These are phyloP conservation scores for Aphyosemion australe DNA, from an alignment of 2,113 vertebrate genomes.

Conservation along the genomic window DNA sequence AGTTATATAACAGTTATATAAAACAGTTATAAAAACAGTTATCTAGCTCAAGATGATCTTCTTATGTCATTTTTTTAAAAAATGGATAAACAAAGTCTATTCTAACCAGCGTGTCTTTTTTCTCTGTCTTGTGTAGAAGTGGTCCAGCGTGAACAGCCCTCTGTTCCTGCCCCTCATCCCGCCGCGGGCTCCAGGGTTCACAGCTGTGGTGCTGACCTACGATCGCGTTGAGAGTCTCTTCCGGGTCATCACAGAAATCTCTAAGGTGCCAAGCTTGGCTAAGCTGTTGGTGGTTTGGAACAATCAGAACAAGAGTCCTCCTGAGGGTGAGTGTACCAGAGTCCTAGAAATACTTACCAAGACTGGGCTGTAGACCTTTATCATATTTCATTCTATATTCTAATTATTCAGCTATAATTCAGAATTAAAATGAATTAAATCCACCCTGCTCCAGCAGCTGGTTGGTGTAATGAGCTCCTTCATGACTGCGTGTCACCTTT, in stretches of 20 bases:
- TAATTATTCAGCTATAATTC: no score
- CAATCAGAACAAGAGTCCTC: constrained; percentile 97
- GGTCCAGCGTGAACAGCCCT: constrained; percentile 95
- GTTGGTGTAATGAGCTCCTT: constrained; percentile 47
- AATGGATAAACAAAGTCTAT: background rate
- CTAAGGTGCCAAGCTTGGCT: constrained; percentile 95
- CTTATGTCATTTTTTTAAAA: constrained; percentile 4
- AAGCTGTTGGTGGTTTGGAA: constrained; percentile 98
- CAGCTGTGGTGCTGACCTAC: constrained; percentile 94
- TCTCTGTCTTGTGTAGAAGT: constrained; percentile 80
- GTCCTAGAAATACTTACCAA: background rate
- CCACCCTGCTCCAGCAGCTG: constrained; percentile 61
- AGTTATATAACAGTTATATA: no score
- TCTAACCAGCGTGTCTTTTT: background rate
- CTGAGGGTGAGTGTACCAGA: constrained; percentile 86
- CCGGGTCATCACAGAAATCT: constrained; percentile 96
- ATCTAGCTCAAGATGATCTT: background rate
- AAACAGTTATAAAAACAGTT: no score
- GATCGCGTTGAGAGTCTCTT: constrained; percentile 97
- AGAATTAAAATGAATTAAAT: constrained; percentile 42
- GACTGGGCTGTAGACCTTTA: background rate
- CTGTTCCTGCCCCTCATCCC: constrained; percentile 96
- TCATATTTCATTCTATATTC: no score
- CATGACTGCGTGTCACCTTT: constrained; percentile 60
- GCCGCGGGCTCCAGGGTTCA: constrained; percentile 94